Evolutionary conservation across 2,113 vertebrate species (phyloP).

Genomic region (Oenanthe oenanthe): DNA sequence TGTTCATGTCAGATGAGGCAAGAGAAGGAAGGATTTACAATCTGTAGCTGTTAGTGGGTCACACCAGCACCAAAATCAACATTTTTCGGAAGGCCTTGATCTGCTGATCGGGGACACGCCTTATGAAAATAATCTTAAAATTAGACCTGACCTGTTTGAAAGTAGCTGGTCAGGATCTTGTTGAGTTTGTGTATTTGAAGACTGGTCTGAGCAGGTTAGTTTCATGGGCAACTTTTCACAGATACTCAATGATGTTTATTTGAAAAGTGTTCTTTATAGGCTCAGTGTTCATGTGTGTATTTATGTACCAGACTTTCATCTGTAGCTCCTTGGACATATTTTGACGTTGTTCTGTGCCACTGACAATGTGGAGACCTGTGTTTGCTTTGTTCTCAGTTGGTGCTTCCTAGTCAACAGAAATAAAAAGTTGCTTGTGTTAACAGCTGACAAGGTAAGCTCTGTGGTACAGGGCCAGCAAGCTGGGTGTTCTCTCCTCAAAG

Average conservation of each 20-base stretch:
- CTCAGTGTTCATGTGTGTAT: accelerated
- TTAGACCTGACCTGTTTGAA: neutral
- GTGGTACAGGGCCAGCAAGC: neutral
- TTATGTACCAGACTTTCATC: neutral
- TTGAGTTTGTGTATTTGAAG: neutral
- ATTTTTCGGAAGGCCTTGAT: neutral
- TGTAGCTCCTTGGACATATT: neutral
- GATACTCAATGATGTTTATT: neutral
- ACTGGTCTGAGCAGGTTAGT: neutral
- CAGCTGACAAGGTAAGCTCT: neutral
- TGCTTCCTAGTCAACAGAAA: neutral
- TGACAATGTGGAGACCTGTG: neutral
- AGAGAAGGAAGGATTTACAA: neutral
- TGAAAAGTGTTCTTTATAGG: neutral
- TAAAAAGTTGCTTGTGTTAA: neutral
- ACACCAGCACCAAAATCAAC: neutral
- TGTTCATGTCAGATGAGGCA: neutral
- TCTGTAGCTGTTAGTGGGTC: neutral
- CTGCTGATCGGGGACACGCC: neutral
- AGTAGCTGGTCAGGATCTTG: neutral
- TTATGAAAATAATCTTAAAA: neutral
- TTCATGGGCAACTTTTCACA: neutral
- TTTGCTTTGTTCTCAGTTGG: neutral
- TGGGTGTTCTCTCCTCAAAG: neutral
- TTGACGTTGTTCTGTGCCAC: neutral